These are phyloP conservation scores for Cyclura pinguis DNA, from an alignment of 2,797 vertebrate species.

Conservation along the genomic window DNA sequence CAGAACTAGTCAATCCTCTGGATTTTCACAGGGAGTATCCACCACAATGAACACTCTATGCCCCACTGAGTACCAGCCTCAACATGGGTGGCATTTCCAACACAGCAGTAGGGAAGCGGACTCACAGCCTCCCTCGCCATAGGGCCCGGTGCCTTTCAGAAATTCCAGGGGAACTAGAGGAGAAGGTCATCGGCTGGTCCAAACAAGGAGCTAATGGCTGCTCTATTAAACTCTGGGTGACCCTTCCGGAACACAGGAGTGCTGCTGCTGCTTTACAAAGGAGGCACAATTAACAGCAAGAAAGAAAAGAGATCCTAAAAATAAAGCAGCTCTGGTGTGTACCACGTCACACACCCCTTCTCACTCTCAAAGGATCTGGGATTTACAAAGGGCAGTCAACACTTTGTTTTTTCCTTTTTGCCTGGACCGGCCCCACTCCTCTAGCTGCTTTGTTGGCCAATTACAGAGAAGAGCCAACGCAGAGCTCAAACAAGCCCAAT, in stretches of 20 bases:
- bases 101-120: background rate
- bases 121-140: no score
- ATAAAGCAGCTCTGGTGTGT: rapidly evolving
- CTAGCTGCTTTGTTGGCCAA: background rate
- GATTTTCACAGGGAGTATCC: background rate
- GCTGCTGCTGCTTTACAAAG: conserved; percentile 52
- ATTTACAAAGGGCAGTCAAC: background rate
- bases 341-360: background rate
- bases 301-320: conserved; percentile 44
- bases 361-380: background rate
- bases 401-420: background rate
- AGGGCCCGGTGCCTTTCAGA: background rate
- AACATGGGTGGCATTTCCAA: background rate
- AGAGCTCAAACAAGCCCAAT: background rate
- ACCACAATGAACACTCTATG: background rate
- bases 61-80: background rate
- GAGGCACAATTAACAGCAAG: conserved; percentile 51
- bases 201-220: conserved; percentile 53
- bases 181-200: conserved; percentile 51
- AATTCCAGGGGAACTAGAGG: conserved; percentile 3
- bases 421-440: rapidly evolving
- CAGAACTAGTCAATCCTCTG: background rate
- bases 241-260: conserved; percentile 26
- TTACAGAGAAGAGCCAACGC: rapidly evolving
- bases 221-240: conserved; percentile 75